Evolutionary conservation across 2,113 vertebrate species (phyloP).

Genomic region (Capreolus pygargus): DNA sequence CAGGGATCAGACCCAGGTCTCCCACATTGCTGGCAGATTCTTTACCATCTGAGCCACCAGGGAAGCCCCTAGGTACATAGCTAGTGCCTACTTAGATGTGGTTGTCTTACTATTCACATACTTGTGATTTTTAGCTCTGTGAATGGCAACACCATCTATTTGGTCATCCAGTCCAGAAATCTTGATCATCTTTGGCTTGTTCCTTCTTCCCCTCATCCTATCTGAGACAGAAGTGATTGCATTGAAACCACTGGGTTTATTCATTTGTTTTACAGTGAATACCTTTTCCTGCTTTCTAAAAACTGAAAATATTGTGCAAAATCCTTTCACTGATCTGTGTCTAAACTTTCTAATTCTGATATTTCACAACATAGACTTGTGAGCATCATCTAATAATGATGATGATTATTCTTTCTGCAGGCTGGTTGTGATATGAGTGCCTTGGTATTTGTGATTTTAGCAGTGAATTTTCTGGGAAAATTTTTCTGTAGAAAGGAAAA

Average conservation of each 20-base stretch:
- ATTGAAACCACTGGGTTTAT: background rate
- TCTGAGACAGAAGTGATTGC: background rate
- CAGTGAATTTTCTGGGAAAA: background rate
- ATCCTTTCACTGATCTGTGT: background rate
- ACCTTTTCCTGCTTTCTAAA: background rate
- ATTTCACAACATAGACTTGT: background rate
- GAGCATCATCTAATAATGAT: background rate
- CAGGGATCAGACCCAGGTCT: background rate
- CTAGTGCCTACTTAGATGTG: background rate
- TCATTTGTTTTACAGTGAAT: conserved; percentile 1
- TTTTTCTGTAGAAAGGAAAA: conserved; percentile 7
- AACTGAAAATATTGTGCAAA: background rate
- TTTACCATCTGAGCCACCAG: background rate
- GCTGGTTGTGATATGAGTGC: background rate
- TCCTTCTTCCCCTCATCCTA: background rate
- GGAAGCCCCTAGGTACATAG: background rate
- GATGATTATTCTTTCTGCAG: background rate
- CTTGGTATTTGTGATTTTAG: conserved; percentile 9
- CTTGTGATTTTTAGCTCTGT: background rate
- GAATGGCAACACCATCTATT: background rate
- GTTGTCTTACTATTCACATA: background rate
- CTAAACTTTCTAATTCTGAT: background rate
- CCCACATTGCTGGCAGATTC: background rate
- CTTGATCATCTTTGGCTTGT: background rate
- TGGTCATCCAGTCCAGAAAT: background rate